Conservation (phyloP, 2,888 invertebrate species). For the Heliconius aoede region DNA sequence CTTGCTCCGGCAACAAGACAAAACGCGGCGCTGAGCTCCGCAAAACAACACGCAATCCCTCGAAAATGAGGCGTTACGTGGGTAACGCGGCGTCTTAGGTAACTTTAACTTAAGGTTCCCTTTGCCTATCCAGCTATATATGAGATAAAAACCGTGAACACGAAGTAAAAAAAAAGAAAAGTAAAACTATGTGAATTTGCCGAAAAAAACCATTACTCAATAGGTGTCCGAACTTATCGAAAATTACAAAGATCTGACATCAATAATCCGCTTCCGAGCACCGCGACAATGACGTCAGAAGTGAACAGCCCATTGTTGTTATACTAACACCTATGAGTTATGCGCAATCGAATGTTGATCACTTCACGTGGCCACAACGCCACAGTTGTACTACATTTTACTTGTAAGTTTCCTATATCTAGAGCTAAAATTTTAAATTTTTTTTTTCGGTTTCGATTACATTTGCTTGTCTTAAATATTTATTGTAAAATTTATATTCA, state of each 20-base stretch:
- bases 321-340: slow-evolving; percentile 39
- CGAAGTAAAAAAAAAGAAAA: too few species aligned
- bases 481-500: too few species aligned
- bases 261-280: slow-evolving; percentile 71
- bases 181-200: not conserved
- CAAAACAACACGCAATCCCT: too few species aligned
- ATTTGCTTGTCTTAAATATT: too few species aligned
- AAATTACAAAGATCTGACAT: slow-evolving; percentile 57
- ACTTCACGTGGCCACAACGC: slow-evolving; percentile 48
- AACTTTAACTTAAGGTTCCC: too few species aligned
- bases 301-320: slow-evolving; percentile 63
- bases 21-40: not conserved
- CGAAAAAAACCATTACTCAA: not conserved
- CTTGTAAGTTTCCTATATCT: too few species aligned
- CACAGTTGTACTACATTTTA: too few species aligned
- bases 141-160: not conserved
- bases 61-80: too few species aligned
- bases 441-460: too few species aligned
- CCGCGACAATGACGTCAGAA: slow-evolving; percentile 57
- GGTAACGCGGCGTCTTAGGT: too few species aligned
- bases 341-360: slow-evolving; percentile 60
- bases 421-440: too few species aligned
- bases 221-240: not conserved
- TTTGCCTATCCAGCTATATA: too few species aligned
- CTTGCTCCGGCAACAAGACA: not conserved